phyloP scores from a whole-genome alignment of 2,113 vertebrate species.

The Heloderma charlesbogerti region DNA sequence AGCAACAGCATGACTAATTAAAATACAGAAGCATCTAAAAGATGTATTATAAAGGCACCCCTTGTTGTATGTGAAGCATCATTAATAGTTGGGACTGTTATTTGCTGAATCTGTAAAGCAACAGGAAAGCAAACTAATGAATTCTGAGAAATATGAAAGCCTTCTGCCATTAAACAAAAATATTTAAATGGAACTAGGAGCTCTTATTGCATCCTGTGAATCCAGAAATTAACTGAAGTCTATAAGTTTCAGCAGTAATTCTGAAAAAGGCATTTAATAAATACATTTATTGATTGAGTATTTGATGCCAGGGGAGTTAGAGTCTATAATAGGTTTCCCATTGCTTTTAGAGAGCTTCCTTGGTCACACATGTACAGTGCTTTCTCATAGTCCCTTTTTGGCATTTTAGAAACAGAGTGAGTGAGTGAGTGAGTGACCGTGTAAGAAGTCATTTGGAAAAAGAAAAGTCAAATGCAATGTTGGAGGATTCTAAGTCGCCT shows the following conservation, averaged over 20 bases:
- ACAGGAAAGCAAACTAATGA: neutral
- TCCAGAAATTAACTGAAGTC: neutral
- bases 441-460: neutral
- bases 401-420: neutral
- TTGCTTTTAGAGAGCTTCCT: neutral
- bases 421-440: neutral
- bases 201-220: neutral
- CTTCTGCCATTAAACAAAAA: neutral
- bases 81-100: neutral
- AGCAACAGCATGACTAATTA: neutral
- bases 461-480: neutral
- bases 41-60: neutral
- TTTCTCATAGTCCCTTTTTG: neutral
- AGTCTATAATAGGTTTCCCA: neutral
- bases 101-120: neutral
- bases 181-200: neutral
- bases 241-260: neutral
- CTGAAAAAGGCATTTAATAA: neutral
- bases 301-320: neutral
- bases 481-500: neutral
- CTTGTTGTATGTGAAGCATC: neutral
- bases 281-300: neutral
- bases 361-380: neutral
- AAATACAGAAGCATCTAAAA: neutral
- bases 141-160: neutral